phyloP scores from a whole-genome alignment of 2,888 invertebrate species.

The Rotaria magnacalcarata region DNA sequence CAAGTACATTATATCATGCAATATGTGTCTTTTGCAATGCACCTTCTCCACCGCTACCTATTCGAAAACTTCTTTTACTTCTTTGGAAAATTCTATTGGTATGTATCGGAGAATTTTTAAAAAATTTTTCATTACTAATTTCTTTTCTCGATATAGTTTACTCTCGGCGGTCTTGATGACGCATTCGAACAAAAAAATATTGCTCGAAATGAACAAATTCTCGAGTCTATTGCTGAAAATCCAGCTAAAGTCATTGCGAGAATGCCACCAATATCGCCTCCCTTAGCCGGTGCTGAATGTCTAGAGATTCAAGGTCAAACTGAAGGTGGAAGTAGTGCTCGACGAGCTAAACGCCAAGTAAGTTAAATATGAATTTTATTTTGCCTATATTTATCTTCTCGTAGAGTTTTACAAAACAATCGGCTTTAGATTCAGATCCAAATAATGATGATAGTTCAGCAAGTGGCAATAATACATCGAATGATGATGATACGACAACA shows the following conservation, averaged over 20 bases:
- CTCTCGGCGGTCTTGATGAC: slow-evolving; percentile 51
- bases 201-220: slow-evolving; percentile 65
- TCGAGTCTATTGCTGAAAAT: slow-evolving; percentile 79
- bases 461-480: not conserved
- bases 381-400: not conserved
- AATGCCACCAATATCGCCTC: slow-evolving; percentile 62
- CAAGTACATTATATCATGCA: slow-evolving; percentile 12
- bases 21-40: slow-evolving; percentile 5
- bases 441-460: not conserved
- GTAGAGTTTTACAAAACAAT: slow-evolving; percentile 37
- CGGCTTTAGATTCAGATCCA: not conserved
- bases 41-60: slow-evolving; percentile 1
- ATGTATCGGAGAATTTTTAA: not conserved
- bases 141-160: not conserved
- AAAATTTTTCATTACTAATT: not conserved
- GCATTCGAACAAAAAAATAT: slow-evolving; percentile 71
- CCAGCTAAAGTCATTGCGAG: slow-evolving; percentile 79
- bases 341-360: slow-evolving; percentile 37
- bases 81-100: not conserved
- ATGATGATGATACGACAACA: slow-evolving; percentile 11
- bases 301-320: slow-evolving; percentile 5
- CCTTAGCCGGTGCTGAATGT: slow-evolving; percentile 55
- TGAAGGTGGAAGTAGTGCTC: slow-evolving; percentile 30
- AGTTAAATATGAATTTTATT: not conserved
- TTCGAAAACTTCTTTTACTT: slow-evolving; percentile 10